A percentile compares a stretch with the other conserved stretches of the same genome.
Conservation (phyloP, 2,888 invertebrate genomes). For the Drosophila peninsularis region DNA sequence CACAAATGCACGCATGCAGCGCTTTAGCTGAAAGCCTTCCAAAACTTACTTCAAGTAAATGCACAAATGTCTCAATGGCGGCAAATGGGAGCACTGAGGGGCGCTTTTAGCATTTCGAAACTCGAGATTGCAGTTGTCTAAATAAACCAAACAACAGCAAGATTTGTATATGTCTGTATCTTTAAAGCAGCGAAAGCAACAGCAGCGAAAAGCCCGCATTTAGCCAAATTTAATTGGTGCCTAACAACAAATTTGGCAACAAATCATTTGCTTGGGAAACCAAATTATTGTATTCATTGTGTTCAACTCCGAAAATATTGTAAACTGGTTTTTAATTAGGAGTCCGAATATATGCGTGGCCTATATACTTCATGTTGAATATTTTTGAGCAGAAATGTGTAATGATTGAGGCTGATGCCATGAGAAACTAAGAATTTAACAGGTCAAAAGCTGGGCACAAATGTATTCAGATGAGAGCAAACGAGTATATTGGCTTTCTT, state of each 20-base stretch:
- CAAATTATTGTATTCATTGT: conserved; percentile 1
- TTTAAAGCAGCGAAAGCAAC: conserved; percentile 17
- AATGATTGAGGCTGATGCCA: background rate
- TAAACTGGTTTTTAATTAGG: background rate
- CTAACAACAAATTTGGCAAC: conserved; percentile 5
- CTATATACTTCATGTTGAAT: background rate
- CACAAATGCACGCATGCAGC: conserved; percentile 8
- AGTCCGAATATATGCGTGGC: background rate
- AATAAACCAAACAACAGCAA: background rate
- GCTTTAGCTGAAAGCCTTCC: conserved; percentile 35
- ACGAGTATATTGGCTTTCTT: no score
- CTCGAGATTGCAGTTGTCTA: conserved; percentile 32
- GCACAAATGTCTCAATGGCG: conserved; percentile 58
- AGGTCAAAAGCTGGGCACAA: background rate
- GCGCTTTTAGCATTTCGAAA: conserved; percentile 45
- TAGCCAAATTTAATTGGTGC: conserved; percentile 6
- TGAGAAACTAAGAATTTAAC: background rate
- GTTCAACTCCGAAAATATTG: conserved; percentile 3
- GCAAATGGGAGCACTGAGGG: conserved; percentile 32
- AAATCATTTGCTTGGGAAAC: conserved; percentile 13
- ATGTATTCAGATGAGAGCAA: no score
- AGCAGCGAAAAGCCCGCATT: conserved; percentile 14
- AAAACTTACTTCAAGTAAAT: conserved; percentile 59
- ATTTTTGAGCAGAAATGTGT: background rate
- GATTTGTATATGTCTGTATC: background rate